phyloP scores from a whole-genome alignment of 2,113 vertebrate genomes.

The Eonycteris spelaea region DNA sequence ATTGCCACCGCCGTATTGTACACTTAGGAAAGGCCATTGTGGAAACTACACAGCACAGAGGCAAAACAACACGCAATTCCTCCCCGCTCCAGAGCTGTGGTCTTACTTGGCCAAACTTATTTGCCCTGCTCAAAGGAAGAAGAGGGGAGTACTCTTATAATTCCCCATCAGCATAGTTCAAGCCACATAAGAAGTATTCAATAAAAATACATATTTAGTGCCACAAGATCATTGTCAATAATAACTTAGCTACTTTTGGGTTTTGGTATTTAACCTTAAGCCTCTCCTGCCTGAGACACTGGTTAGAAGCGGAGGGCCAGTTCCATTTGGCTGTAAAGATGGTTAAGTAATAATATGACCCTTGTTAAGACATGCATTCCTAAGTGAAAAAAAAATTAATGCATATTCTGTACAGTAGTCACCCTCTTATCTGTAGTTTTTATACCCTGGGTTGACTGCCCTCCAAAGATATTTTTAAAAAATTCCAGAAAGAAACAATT shows the following conservation, averaged over 20 bases:
- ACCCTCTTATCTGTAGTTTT: not conserved
- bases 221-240: not conserved
- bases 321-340: not conserved
- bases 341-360: not conserved
- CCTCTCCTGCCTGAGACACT: not conserved
- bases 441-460: not conserved
- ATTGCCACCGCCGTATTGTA: not conserved
- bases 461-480: not conserved
- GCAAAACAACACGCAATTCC: not conserved
- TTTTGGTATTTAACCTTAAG: not conserved
- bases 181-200: not conserved
- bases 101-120: not conserved
- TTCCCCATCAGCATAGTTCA: not conserved
- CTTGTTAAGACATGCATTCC: not conserved
- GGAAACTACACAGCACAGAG: not conserved
- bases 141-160: not conserved
- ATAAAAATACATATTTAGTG: not conserved
- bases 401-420: not conserved
- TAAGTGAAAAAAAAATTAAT: not conserved
- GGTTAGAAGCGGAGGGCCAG: not conserved
- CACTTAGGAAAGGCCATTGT: not conserved
- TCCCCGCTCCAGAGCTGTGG: not conserved
- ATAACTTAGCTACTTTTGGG: not conserved
- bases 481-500: not conserved
- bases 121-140: not conserved